phyloP scores from a whole-genome alignment of 2,797 vertebrate species.

The Muscicapa striata region DNA sequence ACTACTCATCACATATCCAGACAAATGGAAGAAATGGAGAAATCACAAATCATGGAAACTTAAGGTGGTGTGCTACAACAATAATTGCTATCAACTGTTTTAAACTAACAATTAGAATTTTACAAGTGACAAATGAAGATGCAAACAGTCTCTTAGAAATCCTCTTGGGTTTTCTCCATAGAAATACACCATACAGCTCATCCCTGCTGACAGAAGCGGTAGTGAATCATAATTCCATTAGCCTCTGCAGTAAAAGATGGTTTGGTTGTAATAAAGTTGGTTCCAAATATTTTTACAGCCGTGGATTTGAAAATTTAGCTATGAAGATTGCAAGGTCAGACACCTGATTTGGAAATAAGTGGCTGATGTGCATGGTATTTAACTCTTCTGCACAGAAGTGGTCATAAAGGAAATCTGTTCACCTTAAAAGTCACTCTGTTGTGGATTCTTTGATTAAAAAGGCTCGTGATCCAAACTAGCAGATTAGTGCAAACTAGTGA shows the following conservation, averaged over 20 bases:
- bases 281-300: not conserved
- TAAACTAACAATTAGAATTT: not conserved
- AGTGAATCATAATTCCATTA: conserved; percentile 10
- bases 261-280: not conserved
- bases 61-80: not conserved
- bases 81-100: not conserved
- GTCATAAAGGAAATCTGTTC: not conserved
- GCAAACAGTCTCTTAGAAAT: not conserved
- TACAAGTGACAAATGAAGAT: not conserved
- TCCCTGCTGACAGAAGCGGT: rapidly evolving
- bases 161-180: not conserved
- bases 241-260: not conserved
- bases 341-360: not conserved
- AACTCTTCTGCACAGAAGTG: not conserved
- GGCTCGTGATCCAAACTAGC: not conserved
- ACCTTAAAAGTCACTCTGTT: not conserved
- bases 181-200: not conserved
- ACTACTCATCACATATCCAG: not conserved
- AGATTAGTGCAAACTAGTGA: not conserved
- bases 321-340: not conserved
- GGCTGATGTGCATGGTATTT: not conserved
- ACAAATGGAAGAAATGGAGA: not conserved
- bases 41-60: not conserved
- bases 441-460: not conserved
- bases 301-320: not conserved